These are phyloP conservation scores for Mesaphorura yosii DNA, from an alignment of 1,140 invertebrate species.

Conservation along the genomic window DNA sequence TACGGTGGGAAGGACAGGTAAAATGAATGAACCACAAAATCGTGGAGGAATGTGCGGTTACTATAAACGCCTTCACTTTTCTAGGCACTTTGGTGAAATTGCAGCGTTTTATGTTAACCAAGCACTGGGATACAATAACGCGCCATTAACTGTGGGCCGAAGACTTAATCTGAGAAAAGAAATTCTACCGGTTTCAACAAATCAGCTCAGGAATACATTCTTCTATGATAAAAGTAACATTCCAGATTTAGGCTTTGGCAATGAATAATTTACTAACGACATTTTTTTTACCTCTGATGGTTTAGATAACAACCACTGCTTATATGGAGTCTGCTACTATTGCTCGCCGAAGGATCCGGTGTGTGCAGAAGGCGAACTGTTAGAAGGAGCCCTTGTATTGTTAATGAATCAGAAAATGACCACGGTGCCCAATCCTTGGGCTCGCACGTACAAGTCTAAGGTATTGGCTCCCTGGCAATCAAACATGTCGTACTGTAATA, in stretches of 20 bases:
- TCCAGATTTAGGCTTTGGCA: background rate
- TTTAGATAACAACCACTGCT: constrained; percentile 47
- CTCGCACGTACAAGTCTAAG: constrained; percentile 67
- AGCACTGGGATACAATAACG: constrained; percentile 61
- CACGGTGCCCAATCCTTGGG: constrained; percentile 72
- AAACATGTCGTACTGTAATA: constrained; percentile 14
- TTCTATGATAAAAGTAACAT: constrained; percentile 35
- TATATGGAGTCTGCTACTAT: constrained; percentile 82
- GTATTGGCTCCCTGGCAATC: constrained; percentile 47
- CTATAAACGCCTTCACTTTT: too few relatives aligned
- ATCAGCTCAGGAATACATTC: constrained; percentile 50
- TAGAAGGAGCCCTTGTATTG: constrained; percentile 72
- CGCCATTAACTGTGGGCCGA: constrained; percentile 65
- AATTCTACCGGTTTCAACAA: constrained; percentile 55
- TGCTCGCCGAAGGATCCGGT: constrained; percentile 69
- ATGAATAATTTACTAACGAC: background rate
- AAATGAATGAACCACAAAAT: too few relatives aligned
- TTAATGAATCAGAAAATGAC: constrained; percentile 60
- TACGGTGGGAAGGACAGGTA: constrained; percentile 82
- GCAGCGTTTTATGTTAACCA: constrained; percentile 80
- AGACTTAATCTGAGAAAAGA: constrained; percentile 62
- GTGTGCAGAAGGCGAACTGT: constrained; percentile 52
- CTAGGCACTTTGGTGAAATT: constrained; percentile 89
- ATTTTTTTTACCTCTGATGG: background rate
- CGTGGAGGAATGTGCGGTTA: too few relatives aligned